A percentile compares a stretch with the other conserved stretches of the same genome.
Evolutionary conservation across 2,888 invertebrate species (phyloP).

Genomic region (Drosophila nigricruria): DNA sequence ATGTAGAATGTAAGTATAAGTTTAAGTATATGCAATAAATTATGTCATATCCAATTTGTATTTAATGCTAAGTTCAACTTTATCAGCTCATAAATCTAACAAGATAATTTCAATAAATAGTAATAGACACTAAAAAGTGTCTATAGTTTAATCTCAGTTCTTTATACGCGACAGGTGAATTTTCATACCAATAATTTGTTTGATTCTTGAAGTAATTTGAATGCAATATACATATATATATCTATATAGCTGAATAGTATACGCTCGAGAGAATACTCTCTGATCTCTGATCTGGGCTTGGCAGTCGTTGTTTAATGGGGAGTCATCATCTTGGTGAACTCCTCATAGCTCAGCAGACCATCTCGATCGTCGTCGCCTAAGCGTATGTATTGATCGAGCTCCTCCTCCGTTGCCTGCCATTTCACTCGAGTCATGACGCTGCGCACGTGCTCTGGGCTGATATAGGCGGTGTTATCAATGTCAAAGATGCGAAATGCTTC

Average conservation of each 20-base stretch:
- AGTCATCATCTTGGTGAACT: slow-evolving; percentile 95
- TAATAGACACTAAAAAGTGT: background rate
- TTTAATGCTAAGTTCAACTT: background rate
- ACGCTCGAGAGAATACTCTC: background rate
- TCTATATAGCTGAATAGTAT: background rate
- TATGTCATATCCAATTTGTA: background rate
- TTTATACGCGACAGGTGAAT: background rate
- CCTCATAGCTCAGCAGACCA: slow-evolving; percentile 91
- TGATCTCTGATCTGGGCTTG: background rate
- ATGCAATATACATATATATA: background rate
- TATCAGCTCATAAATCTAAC: background rate
- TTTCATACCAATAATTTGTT: background rate
- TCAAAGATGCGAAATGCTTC: slow-evolving; percentile 88
- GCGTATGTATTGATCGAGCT: slow-evolving; percentile 98
- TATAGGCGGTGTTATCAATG: slow-evolving; percentile 99
- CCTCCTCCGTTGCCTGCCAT: slow-evolving; percentile 98
- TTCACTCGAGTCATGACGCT: slow-evolving; percentile 99
- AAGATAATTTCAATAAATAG: background rate
- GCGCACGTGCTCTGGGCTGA: slow-evolving; percentile 97
- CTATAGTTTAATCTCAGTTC: background rate
- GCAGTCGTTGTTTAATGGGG: background rate
- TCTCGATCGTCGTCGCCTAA: slow-evolving; percentile 98
- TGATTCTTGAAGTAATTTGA: background rate
- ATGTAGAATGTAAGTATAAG: background rate
- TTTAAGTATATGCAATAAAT: background rate